Percentiles rank a stretch among this genome's conserved stretches.
Evolutionary conservation across 2,797 vertebrate genomes (phyloP).

Genomic region (Cynodonichthys magdalenae): DNA sequence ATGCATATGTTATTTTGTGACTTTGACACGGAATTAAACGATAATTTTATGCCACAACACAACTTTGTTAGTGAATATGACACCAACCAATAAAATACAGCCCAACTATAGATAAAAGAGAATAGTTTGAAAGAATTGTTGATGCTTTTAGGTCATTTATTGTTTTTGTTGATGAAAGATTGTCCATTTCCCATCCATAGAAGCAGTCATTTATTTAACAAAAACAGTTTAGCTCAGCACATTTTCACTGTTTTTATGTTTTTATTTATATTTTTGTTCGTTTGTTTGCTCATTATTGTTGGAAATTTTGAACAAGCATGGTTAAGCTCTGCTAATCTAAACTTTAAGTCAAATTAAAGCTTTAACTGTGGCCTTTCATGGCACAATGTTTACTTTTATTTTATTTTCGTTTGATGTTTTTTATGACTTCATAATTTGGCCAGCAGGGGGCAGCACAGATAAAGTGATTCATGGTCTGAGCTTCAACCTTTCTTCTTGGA

Average conservation of each 20-base stretch:
- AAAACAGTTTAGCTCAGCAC: neutral
- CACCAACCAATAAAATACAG: neutral
- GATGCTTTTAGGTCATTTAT: neutral
- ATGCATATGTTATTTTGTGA: neutral
- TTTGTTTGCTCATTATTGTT: too few species aligned
- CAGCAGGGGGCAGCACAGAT: slow-evolving; percentile 19
- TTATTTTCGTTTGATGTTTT: neutral
- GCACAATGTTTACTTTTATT: neutral
- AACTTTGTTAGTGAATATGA: neutral
- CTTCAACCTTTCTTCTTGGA: neutral
- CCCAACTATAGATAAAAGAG: neutral
- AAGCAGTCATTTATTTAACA: neutral
- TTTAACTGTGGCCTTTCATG: neutral
- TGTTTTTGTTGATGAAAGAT: neutral
- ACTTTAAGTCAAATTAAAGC: neutral
- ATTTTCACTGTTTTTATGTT: too few species aligned
- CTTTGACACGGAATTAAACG: neutral
- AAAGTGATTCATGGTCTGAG: neutral
- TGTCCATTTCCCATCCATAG: neutral
- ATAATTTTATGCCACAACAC: neutral
- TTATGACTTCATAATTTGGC: neutral
- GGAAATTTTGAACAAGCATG: too few species aligned
- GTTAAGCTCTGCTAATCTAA: too few species aligned
- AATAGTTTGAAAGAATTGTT: neutral
- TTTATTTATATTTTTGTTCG: too few species aligned